Evolutionary conservation across 2,797 vertebrate species (phyloP), one percentile per base, ranked within the genome.

Genomic region (Microchirus variegatus): DNA sequence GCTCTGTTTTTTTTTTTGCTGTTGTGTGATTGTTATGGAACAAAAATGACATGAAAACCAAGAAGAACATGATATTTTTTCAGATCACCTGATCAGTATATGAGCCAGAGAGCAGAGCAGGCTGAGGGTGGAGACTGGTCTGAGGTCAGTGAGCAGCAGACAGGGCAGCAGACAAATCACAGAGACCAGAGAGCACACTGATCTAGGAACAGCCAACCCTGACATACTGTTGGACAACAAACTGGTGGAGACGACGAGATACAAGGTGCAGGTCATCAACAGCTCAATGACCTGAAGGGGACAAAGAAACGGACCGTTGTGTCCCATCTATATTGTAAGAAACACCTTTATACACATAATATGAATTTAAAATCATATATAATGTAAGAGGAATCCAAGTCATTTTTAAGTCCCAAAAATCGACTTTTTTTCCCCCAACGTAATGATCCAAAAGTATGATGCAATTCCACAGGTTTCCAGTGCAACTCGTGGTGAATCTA

Each of bases 91-190:
- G 82, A 94, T 90, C 17, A 95, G 60, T 52, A 94, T 84, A 80
- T 96, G 95, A 49, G 92, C 91, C 70, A 96, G 69, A 15, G 94
- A 95, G 78, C 95, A 95, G 70, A 96, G 91, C 69, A 95, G 82
- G 68, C 90, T 95, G 75, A 94, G 86, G 1, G 84, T 91, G 45
- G 90, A 94, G 70, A 94, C 91, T 58, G 88, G 86, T 77, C 91
- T 90, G 73, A 95, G 92, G 71, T 92, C 93, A 70, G 90, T 90
- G 55, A 94, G 93, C 78, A 93, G 89, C 58, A 94, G 65, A 66
- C 90, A 94, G 64, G 91, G 94, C 87, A 93, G 64, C 35, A 94
- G 77, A 43, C 87, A 87, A 71, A 93, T 49, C 86, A 93, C 88
- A 18, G 83, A 87, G 61, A 91, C 65, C 51, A 90, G 65, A 9